Percentiles rank a stretch among this genome's conserved stretches.
Conservation (phyloP, 2,888 invertebrate species). For the Drosophila colorata region DNA sequence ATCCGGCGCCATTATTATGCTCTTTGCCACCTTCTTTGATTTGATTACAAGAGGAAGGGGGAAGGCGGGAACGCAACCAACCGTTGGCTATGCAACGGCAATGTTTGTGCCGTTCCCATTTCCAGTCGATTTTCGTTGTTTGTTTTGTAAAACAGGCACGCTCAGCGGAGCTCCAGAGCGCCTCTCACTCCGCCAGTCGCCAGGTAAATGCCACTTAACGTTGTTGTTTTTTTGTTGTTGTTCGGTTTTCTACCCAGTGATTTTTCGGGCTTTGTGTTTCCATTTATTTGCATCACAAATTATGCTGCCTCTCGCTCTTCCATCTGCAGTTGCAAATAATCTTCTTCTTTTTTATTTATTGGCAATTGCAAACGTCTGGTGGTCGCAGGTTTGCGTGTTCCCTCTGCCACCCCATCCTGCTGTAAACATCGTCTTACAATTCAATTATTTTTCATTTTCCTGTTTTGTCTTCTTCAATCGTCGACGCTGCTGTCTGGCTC, state of each 20-base stretch:
- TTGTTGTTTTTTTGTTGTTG: slow-evolving; percentile 63
- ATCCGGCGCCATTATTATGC: slow-evolving; percentile 44
- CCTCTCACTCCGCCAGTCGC: slow-evolving; percentile 15
- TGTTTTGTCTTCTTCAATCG: slow-evolving; percentile 77
- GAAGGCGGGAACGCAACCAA: slow-evolving; percentile 19
- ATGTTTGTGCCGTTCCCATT: slow-evolving; percentile 69
- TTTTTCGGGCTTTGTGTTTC: slow-evolving; percentile 69
- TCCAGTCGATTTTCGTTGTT: slow-evolving; percentile 57
- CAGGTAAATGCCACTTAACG: slow-evolving; percentile 78
- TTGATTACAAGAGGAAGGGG: slow-evolving; percentile 53
- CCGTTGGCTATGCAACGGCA: slow-evolving; percentile 74
- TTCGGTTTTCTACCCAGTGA: slow-evolving; percentile 49
- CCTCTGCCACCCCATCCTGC: slow-evolving; percentile 23
- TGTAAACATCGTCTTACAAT: slow-evolving; percentile 71
- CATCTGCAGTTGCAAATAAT: slow-evolving; percentile 65
- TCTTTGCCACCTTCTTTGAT: slow-evolving; percentile 66
- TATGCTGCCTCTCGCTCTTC: slow-evolving; percentile 47
- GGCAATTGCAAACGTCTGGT: slow-evolving; percentile 74
- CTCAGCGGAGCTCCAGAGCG: slow-evolving; percentile 34
- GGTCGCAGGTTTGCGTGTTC: slow-evolving; percentile 43
- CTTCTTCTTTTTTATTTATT: slow-evolving; percentile 72
- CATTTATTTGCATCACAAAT: slow-evolving; percentile 77
- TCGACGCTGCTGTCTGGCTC: slow-evolving; percentile 55
- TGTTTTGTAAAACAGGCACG: slow-evolving; percentile 80
- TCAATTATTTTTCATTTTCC: slow-evolving; percentile 81